Evolutionary conservation across 2,888 invertebrate genomes (phyloP).

Genomic region (Hypomecis punctinalis): DNA sequence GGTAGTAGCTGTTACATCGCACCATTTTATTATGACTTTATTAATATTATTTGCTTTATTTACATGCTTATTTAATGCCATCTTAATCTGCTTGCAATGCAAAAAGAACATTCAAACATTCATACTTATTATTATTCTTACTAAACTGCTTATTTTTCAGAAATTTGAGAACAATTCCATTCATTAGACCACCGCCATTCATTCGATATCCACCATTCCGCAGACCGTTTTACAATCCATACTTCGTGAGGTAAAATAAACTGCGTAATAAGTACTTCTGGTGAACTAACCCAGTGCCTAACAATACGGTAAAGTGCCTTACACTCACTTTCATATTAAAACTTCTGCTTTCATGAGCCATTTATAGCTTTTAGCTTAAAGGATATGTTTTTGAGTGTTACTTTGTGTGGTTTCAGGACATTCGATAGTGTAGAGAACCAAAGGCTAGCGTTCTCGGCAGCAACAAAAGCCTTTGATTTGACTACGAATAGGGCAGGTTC

Average conservation of each 20-base stretch:
- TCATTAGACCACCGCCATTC: conserved; percentile 30
- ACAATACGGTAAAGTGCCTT: conserved; percentile 8
- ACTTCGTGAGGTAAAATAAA: conserved; percentile 28
- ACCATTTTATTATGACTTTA: too few species aligned
- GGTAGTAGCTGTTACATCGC: too few species aligned
- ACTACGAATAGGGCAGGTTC: conserved; percentile 67
- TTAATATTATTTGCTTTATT: too few species aligned
- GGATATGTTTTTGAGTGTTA: conserved; percentile 19
- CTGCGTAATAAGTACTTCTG: neutral
- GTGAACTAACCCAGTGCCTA: conserved; percentile 21
- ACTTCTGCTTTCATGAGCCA: conserved; percentile 25
- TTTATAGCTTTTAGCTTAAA: neutral
- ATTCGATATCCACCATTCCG: conserved; percentile 30
- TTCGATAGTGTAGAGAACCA: conserved; percentile 69
- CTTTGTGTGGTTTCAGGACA: conserved; percentile 65
- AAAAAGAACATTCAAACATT: neutral
- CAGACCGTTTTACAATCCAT: conserved; percentile 25
- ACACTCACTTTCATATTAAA: conserved; percentile 26
- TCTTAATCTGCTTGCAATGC: conserved; percentile 10
- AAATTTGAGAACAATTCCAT: conserved; percentile 34
- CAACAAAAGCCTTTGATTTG: conserved; percentile 73
- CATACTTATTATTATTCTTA: neutral
- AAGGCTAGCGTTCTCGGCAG: conserved; percentile 67
- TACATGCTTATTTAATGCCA: neutral
- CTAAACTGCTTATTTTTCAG: conserved; percentile 26